Base-by-base conservation (phyloP, 1,140 invertebrate genomes). In the Latrodectus geometricus region DNA sequence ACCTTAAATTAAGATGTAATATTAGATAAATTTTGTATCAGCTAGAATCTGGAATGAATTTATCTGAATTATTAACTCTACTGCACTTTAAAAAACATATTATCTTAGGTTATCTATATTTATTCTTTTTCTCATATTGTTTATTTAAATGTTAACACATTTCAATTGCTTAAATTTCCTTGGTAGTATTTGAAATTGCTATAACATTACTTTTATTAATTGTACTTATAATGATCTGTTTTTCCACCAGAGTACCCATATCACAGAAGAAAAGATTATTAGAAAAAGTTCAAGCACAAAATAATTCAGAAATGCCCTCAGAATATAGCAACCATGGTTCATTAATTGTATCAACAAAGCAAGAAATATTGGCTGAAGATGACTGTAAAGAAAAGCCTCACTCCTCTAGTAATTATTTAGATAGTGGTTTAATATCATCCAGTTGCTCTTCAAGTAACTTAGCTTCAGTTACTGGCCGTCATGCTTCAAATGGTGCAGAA, bases 231-330 rank as follows among this genome's bases (percentile, higher is more conserved):
- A 48, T 12, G 35, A 4, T 15, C 50, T 81, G 14, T 74, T 52
- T 74, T 75, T 73, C 5, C 61, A 70, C 66, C 75, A 88, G n/a
- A 20, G 61, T 86, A 88, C 83, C 84, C 76, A 84, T 85, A 89
- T 95, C 96, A 15, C 95, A 96, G 91, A 97, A 97, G 93, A 97
- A 97, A 91, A 93, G 96, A 66, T 92, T 97, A 69, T 90, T 97
- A 88, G 96, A 96, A 21, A 95, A 95, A 91, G 95, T 95, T 17
- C 96, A 97, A 91, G 95, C 95, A 54, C 87, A 89, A 49, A 65
- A 87, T 17, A 65, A 87, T 74, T 79, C 72, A 20, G 85, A 87
- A 52, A 9, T 49, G 9, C 69, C 50, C 52, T n/a, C 52, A 14
- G 76, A 87, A 9, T 87, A 73, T 80, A 12, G 48, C 15, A 70